Evolutionary conservation across 2,113 vertebrate genomes (phyloP).

Genomic region (Psilopogon haemacephalus): DNA sequence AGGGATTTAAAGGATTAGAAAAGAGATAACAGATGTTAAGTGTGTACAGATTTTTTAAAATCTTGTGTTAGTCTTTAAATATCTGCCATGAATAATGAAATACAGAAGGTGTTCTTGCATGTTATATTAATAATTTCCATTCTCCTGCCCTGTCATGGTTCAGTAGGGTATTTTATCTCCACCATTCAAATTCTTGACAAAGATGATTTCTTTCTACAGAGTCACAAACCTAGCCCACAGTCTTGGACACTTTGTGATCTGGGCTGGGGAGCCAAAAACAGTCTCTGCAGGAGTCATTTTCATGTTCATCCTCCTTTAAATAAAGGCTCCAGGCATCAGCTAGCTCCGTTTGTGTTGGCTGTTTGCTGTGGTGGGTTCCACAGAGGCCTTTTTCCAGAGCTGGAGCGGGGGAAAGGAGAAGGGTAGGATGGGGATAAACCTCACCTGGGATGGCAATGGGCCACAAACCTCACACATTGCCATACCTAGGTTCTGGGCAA

Average conservation of each 20-base stretch:
- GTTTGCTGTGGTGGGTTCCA: not conserved
- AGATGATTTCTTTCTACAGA: not conserved
- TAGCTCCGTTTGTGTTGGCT: not conserved
- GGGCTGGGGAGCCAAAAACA: not conserved
- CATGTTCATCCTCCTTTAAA: not conserved
- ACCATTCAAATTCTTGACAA: not conserved
- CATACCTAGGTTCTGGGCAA: fast-evolving
- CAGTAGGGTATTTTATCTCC: not conserved
- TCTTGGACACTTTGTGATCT: fast-evolving
- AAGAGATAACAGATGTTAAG: conserved; percentile 59
- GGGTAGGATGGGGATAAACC: not conserved
- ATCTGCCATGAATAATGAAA: conserved; percentile 35
- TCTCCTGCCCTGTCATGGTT: not conserved
- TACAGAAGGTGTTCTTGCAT: not conserved
- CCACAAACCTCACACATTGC: fast-evolving
- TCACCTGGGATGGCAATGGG: not conserved
- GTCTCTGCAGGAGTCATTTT: fast-evolving
- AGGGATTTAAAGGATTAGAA: conserved; percentile 64
- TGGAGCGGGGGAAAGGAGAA: not conserved
- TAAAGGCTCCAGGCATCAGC: not conserved
- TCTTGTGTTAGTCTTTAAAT: conserved; percentile 51
- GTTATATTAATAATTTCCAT: not conserved
- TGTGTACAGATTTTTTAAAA: not conserved
- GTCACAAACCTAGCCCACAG: not conserved
- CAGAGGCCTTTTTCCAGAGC: not conserved